A percentile compares a stretch with the other conserved stretches of the same genome.
Conservation (phyloP, 1,140 invertebrate species). For the Drosophila insularis region DNA sequence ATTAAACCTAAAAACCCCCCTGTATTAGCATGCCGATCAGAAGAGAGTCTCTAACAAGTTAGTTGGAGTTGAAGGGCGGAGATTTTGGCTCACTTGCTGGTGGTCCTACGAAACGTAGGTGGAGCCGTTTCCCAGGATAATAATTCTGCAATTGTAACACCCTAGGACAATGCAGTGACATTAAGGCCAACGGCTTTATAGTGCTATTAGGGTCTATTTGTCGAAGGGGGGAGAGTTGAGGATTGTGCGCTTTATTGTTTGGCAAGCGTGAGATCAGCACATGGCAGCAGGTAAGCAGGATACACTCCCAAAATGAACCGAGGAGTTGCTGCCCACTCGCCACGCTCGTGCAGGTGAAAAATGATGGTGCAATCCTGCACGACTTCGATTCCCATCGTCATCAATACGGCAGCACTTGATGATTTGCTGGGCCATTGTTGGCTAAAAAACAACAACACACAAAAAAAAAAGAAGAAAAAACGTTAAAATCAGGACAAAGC, state of each 20-base stretch:
- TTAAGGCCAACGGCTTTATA: conserved; percentile 44
- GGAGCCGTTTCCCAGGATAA: conserved; percentile 75
- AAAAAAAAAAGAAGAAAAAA: neutral
- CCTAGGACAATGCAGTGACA: conserved; percentile 21
- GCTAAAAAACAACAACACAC: conserved; percentile 17
- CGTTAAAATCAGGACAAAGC: conserved; percentile 49
- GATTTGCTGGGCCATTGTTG: conserved; percentile 71
- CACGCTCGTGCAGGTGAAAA: conserved; percentile 78
- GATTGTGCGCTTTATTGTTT: conserved; percentile 65
- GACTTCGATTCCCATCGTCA: conserved; percentile 56
- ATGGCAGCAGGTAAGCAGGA: conserved; percentile 50
- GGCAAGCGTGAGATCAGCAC: conserved; percentile 77
- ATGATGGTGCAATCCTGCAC: conserved; percentile 67
- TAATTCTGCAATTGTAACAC: conserved; percentile 79
- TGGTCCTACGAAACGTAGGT: conserved; percentile 72
- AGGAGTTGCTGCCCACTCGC: conserved; percentile 58
- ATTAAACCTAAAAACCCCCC: conserved; percentile 9
- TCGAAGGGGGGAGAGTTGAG: conserved; percentile 28
- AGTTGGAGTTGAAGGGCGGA: conserved; percentile 32
- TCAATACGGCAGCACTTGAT: conserved; percentile 68
- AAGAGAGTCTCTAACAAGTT: neutral
- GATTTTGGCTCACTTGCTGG: conserved; percentile 32
- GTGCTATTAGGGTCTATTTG: conserved; percentile 65
- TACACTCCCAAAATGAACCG: conserved; percentile 30
- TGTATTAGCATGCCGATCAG: neutral